Base-by-base conservation (phyloP, 2,888 invertebrate genomes). In the Ceramica pisi region DNA sequence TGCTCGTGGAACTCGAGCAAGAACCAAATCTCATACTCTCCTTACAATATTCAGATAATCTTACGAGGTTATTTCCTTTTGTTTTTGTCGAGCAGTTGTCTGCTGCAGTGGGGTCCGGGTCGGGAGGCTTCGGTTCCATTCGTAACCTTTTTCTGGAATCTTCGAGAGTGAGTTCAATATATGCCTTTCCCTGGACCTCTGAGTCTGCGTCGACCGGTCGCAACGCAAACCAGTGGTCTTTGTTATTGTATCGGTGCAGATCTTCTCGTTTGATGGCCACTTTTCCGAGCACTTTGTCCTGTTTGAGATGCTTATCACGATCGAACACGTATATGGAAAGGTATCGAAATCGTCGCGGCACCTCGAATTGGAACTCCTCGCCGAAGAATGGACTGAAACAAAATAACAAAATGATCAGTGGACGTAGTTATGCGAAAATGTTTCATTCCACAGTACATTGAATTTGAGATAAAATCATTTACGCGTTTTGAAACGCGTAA, bases 311-410 rank as follows among this genome's bases (percentile, higher is more conserved):
- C 82, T 97, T 97, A 93, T 98, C 98, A 83, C 98, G 97, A 92
- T 99, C 99, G 95, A 98, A 98, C 87, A 99, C 97, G 94, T 98
- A 98, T 87, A 99, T 97, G 83, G 98, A 98, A 75, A 99, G 97
- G 94, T 98, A 98, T 86, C 99, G 97, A 95, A 99, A 99, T 93
- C 98, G 97, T 87, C 98, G 96, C 63, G 99, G 99, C 84, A 99
- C 98, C 94, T 98, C 98, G 92, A 99, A 99, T 92, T 98, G 98
- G 95, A 98, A 99, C 94, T 99, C 99, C 92, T 99, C 99, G 78
- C 98, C 98, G 93, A 98, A 99, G 94, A 98, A 99, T 83, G 99
- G 98, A 92, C 98, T 98, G 93, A 84, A 97, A 97, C 87, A 87
- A 92, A 78, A 46, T 21, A 69, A 62, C 19, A n/a, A 12, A 35